phyloP scores from a whole-genome alignment of 1,140 invertebrate species.

The Cyphomyrmex costatus region DNA sequence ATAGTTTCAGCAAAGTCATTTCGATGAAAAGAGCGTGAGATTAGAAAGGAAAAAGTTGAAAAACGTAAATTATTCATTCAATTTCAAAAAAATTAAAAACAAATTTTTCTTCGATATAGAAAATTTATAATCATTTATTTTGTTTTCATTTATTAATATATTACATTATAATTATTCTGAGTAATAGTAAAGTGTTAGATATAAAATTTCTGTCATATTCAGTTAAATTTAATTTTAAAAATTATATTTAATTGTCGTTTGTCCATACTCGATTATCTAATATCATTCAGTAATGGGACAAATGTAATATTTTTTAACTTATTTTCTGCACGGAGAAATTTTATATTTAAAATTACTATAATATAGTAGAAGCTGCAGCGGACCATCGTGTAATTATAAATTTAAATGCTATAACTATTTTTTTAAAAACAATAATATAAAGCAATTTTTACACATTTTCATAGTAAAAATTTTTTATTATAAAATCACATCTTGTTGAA shows the following conservation, averaged over 20 bases:
- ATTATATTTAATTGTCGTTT: not conserved
- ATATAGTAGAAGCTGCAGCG: too few relatives aligned
- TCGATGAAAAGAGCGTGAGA: not conserved
- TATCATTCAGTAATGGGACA: not conserved
- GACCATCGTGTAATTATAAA: too few relatives aligned
- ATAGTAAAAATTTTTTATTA: too few relatives aligned
- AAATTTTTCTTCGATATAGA: not conserved
- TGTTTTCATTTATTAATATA: not conserved
- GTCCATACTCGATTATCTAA: not conserved
- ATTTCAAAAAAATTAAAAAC: not conserved
- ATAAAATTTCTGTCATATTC: not conserved
- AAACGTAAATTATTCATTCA: not conserved
- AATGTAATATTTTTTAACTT: not conserved
- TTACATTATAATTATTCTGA: slow-evolving; percentile 5
- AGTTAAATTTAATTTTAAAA: not conserved
- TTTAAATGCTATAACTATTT: too few relatives aligned
- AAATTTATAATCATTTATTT: not conserved
- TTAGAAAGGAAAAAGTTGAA: not conserved
- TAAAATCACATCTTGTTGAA: too few relatives aligned
- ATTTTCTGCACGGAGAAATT: too few relatives aligned
- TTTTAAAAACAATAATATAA: too few relatives aligned
- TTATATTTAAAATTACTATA: too few relatives aligned
- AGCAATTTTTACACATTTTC: too few relatives aligned
- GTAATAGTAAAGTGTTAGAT: not conserved
- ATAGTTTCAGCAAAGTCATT: not conserved